phyloP scores from a whole-genome alignment of 92 coral and sea anemone species.

The Bergia sp. region DNA sequence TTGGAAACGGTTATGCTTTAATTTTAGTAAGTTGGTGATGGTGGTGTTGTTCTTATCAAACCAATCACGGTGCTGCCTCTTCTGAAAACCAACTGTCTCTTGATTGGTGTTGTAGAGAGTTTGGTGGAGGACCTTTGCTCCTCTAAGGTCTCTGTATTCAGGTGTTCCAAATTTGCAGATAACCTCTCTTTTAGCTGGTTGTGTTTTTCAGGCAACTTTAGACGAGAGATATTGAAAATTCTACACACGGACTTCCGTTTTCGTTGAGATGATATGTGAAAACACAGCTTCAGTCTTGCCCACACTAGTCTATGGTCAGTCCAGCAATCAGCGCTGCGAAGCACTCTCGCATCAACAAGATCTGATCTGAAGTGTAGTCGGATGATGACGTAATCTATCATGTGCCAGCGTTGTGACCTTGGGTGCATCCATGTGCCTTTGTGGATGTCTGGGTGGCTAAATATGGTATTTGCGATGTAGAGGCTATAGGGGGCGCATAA shows the following conservation, averaged over 20 bases:
- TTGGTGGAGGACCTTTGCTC: neutral
- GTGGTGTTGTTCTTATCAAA: neutral
- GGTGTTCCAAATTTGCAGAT: neutral
- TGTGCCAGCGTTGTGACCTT: neutral
- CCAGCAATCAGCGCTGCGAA: neutral
- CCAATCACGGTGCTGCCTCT: neutral
- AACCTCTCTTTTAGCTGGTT: neutral
- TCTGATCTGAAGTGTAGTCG: slow-evolving; percentile 10
- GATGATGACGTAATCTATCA: neutral
- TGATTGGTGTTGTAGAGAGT: slow-evolving; percentile 10
- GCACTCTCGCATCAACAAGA: neutral
- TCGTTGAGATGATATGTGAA: neutral
- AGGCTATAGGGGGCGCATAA: neutral
- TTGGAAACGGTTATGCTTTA: neutral
- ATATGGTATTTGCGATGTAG: neutral
- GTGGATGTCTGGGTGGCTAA: too few species aligned
- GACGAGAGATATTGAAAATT: too few species aligned
- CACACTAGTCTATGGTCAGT: neutral
- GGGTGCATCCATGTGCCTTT: slow-evolving; percentile 7
- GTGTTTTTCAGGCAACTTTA: neutral
- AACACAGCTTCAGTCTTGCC: neutral
- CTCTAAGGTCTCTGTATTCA: neutral
- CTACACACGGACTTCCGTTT: neutral
- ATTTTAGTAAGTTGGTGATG: neutral
- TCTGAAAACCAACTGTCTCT: neutral